Conservation (phyloP, 2,888 invertebrate species). For the Branchinecta sandiegonensis region DNA sequence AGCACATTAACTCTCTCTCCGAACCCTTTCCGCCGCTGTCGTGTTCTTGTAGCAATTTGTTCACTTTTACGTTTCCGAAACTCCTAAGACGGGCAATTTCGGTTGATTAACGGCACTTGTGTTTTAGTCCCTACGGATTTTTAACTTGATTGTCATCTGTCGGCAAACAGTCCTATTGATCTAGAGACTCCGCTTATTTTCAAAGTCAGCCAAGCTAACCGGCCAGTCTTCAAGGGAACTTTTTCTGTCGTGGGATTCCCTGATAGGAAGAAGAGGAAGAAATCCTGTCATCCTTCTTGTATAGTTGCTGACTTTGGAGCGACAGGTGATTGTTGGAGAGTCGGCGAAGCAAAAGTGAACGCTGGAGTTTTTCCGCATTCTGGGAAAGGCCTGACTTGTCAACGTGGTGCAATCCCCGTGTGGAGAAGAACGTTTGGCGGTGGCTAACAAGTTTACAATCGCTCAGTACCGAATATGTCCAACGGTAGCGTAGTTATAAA, state of each 20-base stretch:
- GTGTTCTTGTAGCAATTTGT: constrained; percentile 12
- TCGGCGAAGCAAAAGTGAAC: too few relatives aligned
- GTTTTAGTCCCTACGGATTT: neutral
- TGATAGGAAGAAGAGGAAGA: constrained; percentile 7
- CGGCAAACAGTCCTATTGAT: neutral
- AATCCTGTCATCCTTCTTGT: neutral
- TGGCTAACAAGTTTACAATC: too few relatives aligned
- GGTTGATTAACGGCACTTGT: neutral
- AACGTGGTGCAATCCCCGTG: too few relatives aligned
- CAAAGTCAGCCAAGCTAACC: constrained; percentile 11
- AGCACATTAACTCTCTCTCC: constrained; percentile 6
- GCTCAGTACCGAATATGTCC: too few relatives aligned
- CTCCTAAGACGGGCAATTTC: neutral
- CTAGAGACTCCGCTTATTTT: constrained; percentile 13
- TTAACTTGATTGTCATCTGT: constrained; percentile 4
- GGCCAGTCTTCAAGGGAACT: neutral
- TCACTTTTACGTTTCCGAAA: constrained; percentile 15
- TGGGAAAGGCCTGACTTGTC: too few relatives aligned
- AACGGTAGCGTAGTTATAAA: too few relatives aligned
- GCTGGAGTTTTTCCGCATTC: too few relatives aligned
- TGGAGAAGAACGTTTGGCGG: too few relatives aligned
- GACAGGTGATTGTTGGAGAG: neutral
- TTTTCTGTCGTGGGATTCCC: neutral
- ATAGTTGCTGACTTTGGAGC: neutral
- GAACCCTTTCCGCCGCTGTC: constrained; percentile 19